phyloP scores from a whole-genome alignment of 2,888 invertebrate genomes.

The Phortica magna region DNA sequence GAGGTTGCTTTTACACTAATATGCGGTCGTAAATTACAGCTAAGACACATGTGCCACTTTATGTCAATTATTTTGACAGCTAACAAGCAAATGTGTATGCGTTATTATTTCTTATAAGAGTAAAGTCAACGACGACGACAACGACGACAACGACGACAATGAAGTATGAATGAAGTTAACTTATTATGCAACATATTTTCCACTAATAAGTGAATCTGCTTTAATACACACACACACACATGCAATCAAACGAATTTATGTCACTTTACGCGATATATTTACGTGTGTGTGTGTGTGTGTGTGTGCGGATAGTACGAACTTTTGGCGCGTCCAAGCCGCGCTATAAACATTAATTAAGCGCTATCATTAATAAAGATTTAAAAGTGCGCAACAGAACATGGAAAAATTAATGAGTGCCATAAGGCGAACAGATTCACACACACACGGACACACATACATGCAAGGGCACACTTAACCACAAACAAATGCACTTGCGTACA shows the following conservation, averaged over 20 bases:
- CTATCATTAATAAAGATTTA: conserved; percentile 54
- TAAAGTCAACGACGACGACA: background rate
- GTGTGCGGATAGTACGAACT: background rate
- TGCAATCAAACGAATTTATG: background rate
- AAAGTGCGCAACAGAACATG: conserved; percentile 31
- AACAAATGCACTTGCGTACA: background rate
- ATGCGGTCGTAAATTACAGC: conserved; percentile 61
- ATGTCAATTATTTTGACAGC: conserved; percentile 70
- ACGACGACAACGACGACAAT: background rate
- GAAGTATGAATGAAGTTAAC: background rate
- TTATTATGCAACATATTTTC: conserved; percentile 30
- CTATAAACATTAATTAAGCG: conserved; percentile 35
- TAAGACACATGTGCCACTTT: conserved; percentile 68
- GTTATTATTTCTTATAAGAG: background rate
- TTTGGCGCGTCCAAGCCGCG: conserved; percentile 10
- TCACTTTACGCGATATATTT: background rate
- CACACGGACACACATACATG: conserved; percentile 26
- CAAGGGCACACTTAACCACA: conserved; percentile 10
- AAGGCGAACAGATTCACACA: conserved; percentile 38
- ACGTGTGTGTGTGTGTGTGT: background rate
- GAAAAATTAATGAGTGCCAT: conserved; percentile 52
- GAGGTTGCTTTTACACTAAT: background rate
- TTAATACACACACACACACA: conserved; percentile 13
- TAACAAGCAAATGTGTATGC: conserved; percentile 64
- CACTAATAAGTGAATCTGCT: conserved; percentile 30